phyloP scores from a whole-genome alignment of 2,888 invertebrate genomes.

The Neoitamus cyanurus region DNA sequence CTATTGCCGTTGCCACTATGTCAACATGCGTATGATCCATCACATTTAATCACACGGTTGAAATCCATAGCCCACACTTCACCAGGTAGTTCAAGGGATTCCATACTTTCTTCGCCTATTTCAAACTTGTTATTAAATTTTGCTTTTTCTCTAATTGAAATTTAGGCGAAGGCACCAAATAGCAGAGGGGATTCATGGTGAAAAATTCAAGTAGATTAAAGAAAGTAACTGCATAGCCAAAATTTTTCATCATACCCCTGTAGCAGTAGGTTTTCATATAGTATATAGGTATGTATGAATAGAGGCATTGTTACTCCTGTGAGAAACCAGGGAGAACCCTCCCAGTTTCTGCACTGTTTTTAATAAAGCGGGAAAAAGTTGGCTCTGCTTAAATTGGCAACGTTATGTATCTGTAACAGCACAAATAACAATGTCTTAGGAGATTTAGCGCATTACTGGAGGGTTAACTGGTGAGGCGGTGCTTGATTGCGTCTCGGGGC shows the following conservation, averaged over 20 bases:
- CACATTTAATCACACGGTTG: not conserved
- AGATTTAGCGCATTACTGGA: not conserved
- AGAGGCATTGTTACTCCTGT: slow-evolving; percentile 3
- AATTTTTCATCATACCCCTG: slow-evolving; percentile 9
- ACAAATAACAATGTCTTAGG: slow-evolving; percentile 16
- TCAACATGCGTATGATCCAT: not conserved
- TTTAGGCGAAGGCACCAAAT: not conserved
- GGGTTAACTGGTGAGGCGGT: not conserved
- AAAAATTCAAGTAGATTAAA: not conserved
- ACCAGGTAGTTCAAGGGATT: not conserved
- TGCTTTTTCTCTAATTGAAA: slow-evolving; percentile 27
- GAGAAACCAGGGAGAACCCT: not conserved
- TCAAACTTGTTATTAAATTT: slow-evolving; percentile 31
- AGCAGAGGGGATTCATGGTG: not conserved
- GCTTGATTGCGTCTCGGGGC: not conserved
- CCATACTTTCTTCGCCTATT: not conserved
- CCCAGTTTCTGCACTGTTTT: slow-evolving; percentile 26
- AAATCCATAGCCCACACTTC: not conserved
- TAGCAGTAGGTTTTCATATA: slow-evolving; percentile 17
- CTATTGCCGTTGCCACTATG: not conserved
- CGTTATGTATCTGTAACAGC: not conserved
- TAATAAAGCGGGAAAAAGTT: slow-evolving; percentile 40
- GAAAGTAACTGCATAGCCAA: not conserved
- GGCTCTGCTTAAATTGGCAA: slow-evolving; percentile 15
- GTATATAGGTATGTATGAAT: no score